Evolutionary conservation across 2,888 invertebrate genomes (phyloP), one percentile per base, ranked within the genome.

Genomic region (Automeris io): DNA sequence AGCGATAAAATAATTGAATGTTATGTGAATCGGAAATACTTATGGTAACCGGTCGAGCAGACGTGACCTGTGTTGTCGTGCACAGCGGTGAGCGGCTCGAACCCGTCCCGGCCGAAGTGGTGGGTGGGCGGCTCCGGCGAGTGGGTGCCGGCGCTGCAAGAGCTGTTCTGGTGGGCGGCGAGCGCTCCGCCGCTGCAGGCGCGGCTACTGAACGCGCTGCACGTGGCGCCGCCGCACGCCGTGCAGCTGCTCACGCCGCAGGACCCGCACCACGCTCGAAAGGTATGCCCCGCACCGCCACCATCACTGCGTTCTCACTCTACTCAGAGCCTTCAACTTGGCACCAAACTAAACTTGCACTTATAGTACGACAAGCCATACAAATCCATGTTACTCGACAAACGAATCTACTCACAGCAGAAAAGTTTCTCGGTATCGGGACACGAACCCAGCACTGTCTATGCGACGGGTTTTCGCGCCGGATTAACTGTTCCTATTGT

Each of bases 111-210:
- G 5, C 52, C 64, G 13, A 63, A 63, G 49, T 72, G 78, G 73
- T 76, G 77, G 77, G 62, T 57, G 53, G 51, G 57, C 36, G 57
- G 60, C 45, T 59, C 65, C 38, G 63, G 61, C 42, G 76, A 72
- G 57, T 75, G 74, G 70, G 62, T 52, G 51, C 46, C 44, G 23
- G 59, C 68, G 49, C 71, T 83, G 51, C 63, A 64, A 52, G 73
- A 77, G 57, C 58, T 80, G 66, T 69, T 76, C 57, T 72, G 74
- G 66, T 86, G 85, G 86, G 68, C 70, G 33, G 68, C 60, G 18
- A 52, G 61, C 23, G 67, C 70, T 2, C 72, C 61, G 11, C 35
- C 50, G 16, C 59, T 77, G 51, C 78, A 75, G 62, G 64, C 73
- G 37, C 53, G 49, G 1, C 66, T 79, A 49, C 63, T 85, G 63